Evolutionary conservation across 2,113 vertebrate species (phyloP).

Genomic region (Chinchilla lanigera): DNA sequence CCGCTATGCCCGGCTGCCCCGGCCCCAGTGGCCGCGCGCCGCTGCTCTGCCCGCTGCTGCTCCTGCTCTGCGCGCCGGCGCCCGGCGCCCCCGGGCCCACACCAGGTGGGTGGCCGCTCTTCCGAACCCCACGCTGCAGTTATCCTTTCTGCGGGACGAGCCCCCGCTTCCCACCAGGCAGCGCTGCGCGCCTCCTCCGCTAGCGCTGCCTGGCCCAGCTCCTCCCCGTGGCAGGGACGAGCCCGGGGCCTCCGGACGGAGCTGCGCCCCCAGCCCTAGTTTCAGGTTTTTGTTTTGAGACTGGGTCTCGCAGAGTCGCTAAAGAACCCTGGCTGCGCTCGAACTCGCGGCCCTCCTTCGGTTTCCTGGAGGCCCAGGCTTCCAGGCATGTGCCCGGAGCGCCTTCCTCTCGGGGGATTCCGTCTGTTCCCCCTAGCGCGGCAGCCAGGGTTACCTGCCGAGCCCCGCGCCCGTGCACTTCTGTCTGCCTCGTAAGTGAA

Average conservation of each 20-base stretch:
- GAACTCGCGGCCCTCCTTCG: neutral
- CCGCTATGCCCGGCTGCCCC: slow-evolving; percentile 35
- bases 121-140: neutral
- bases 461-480: slow-evolving; percentile 30
- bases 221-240: neutral
- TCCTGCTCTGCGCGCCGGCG: slow-evolving; percentile 64
- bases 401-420: neutral
- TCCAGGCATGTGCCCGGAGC: neutral
- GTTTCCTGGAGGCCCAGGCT: neutral
- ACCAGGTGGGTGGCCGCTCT: slow-evolving; percentile 73
- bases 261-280: neutral
- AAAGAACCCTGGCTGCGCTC: neutral
- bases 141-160: neutral
- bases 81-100: slow-evolving; percentile 3
- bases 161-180: neutral
- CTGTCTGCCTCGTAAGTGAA: slow-evolving; percentile 42
- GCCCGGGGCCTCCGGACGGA: neutral
- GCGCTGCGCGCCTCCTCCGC: neutral
- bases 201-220: neutral
- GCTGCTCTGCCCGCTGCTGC: slow-evolving; percentile 40
- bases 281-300: neutral
- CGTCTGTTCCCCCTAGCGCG: no score
- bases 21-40: neutral
- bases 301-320: neutral
- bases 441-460: neutral